Base-by-base conservation (phyloP, 2,113 vertebrate genomes). In the Rhea pennata region DNA sequence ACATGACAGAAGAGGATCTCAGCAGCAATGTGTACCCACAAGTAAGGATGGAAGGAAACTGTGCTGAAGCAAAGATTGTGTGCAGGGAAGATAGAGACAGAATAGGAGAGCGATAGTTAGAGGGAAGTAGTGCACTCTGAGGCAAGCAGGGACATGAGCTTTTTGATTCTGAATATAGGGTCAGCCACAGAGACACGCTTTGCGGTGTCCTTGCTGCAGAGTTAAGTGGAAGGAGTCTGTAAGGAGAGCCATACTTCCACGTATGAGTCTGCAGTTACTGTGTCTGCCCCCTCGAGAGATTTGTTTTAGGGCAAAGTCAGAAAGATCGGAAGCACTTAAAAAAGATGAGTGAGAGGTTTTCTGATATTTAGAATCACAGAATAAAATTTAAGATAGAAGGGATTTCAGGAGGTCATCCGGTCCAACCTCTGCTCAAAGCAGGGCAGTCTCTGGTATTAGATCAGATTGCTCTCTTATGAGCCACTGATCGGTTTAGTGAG, bases 181-280 rank as follows among this genome's bases (percentile, higher is more conserved):
- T 27, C 29, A 44, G 2, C 6, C 33, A 21, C 21, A 0, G 6
- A 53, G 67, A 48, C 0, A 2, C 21, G 0, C 9, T 66, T 33
- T 42, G 42, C 36, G 33, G 69, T 70, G 74, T 56, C 78, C 65
- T 84, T 1, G 0, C 65, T 70, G 66, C 78, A 88, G 91, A 26
- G 50, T 17, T 66, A 13, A 17, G n/a, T 36, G 75, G 75, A 29
- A 78, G 24, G 3, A 10, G 12, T 7, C 86, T 58, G 10, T n/a
- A 64, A 40, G 56, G 33, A 56, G n/a, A 73, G n/a, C 10, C 9
- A 0, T 6, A 1, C 17, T 12, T 77, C 3, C 48, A 75, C 9
- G 1, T 44, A 8, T 10, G n/a, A 39, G 39, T 65, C 71, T 79
- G 44, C 73, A 58, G 26, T n/a, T 48, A 3, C 23, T 23, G 2